phyloP scores from a whole-genome alignment of 2,888 invertebrate species.

The Idaea aversata region DNA sequence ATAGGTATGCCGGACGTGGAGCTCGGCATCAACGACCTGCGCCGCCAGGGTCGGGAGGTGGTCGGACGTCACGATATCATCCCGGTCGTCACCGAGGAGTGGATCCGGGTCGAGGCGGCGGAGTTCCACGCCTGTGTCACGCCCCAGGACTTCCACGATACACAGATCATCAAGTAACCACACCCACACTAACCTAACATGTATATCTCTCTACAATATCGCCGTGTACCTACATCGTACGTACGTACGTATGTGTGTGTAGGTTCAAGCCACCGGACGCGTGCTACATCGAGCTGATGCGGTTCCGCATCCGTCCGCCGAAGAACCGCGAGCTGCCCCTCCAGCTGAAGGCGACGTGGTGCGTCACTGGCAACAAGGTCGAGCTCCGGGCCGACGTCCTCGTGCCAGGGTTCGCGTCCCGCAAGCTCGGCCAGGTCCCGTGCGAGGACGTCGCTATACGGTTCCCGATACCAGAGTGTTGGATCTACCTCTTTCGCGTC shows the following conservation, averaged over 20 bases:
- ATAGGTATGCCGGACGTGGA: slow-evolving; percentile 97
- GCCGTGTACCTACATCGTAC: no score
- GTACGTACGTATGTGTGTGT: slow-evolving; percentile 13
- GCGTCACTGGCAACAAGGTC: slow-evolving; percentile 92
- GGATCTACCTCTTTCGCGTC: slow-evolving; percentile 99
- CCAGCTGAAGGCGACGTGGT: slow-evolving; percentile 94
- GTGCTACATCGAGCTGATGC: slow-evolving; percentile 97
- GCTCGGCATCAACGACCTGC: slow-evolving; percentile 97
- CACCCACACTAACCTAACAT: no score
- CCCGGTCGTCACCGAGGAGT: slow-evolving; percentile 98
- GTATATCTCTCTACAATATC: no score
- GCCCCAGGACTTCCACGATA: slow-evolving; percentile 91
- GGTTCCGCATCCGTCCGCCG: slow-evolving; percentile 97
- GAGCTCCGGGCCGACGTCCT: slow-evolving; percentile 97
- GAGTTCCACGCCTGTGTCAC: slow-evolving; percentile 98
- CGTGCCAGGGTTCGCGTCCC: slow-evolving; percentile 97
- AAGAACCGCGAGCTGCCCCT: slow-evolving; percentile 98
- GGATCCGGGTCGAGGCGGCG: slow-evolving; percentile 96
- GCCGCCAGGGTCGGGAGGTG: slow-evolving; percentile 99
- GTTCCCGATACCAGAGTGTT: slow-evolving; percentile 99
- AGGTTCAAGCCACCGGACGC: slow-evolving; percentile 98
- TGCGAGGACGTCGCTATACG: slow-evolving; percentile 98
- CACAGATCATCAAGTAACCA: slow-evolving; percentile 89
- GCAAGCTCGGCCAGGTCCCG: slow-evolving; percentile 96
- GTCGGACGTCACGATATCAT: slow-evolving; percentile 99